Conservation (phyloP, 1,140 invertebrate species). For the Micrasema minimum region DNA sequence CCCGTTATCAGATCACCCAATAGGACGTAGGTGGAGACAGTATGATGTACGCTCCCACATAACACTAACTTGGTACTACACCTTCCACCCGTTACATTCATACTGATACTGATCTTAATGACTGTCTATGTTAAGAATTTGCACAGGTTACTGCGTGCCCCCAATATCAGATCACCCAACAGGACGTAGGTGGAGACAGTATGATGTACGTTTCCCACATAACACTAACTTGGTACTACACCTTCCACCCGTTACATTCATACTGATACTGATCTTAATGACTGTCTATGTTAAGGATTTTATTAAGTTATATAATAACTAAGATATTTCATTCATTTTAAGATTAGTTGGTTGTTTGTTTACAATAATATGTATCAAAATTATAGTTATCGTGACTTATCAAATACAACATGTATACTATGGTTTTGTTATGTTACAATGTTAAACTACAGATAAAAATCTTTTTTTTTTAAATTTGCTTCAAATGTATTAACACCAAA, state of each 20-base stretch:
- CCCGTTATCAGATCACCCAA: no score
- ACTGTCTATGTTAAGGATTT: conserved; percentile 48
- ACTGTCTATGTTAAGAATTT: conserved; percentile 48
- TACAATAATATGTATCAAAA: conserved; percentile 38
- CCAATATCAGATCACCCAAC: no score
- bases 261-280: conserved; percentile 43
- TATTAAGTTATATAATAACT: conserved; percentile 48
- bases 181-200: no score
- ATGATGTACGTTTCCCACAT: no score
- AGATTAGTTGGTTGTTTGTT: conserved; percentile 43
- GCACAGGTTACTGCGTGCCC: no score
- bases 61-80: no score
- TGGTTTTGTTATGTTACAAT: conserved; percentile 17
- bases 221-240: no score
- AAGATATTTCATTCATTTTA: conserved; percentile 42
- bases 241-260: conserved; percentile 11
- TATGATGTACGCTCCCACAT: no score
- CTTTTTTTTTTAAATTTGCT: conserved; percentile 47
- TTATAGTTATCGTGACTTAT: conserved; percentile 24
- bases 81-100: conserved; percentile 11
- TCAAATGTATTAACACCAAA: conserved; percentile 50
- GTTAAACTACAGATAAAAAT: conserved; percentile 25
- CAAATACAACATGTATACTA: conserved; percentile 19
- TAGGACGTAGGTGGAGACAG: no score
- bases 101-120: conserved; percentile 43